Evolutionary conservation across 1,140 invertebrate genomes (phyloP).

Genomic region (Nasonia vitripennis): DNA sequence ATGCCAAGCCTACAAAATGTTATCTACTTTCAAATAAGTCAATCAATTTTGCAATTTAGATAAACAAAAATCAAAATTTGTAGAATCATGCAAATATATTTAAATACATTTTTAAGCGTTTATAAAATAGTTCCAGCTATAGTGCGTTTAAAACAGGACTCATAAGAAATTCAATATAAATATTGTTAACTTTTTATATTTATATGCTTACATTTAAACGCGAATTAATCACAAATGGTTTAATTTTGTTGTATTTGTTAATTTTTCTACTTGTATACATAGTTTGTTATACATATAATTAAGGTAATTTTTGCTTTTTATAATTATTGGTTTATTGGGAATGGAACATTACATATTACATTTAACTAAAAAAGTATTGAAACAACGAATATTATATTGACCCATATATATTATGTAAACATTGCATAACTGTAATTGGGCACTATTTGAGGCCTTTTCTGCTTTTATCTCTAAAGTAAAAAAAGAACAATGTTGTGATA

Average conservation of each 20-base stretch:
- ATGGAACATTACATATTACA: background rate
- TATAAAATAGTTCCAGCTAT: background rate
- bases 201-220: background rate
- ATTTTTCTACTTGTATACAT: background rate
- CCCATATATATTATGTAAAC: background rate
- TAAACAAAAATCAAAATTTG: background rate
- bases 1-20: background rate
- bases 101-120: background rate
- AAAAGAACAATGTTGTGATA: background rate
- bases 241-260: background rate
- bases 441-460: background rate
- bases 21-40: background rate
- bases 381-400: constrained; percentile 8
- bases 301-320: background rate
- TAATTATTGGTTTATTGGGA: background rate
- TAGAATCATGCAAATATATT: background rate
- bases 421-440: background rate
- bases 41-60: background rate
- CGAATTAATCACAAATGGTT: background rate
- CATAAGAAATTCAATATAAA: background rate
- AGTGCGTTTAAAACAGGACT: background rate
- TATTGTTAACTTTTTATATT: background rate
- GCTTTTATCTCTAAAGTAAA: background rate
- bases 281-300: background rate
- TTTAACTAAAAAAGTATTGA: background rate